Evolutionary conservation across 2,888 invertebrate genomes (phyloP), one percentile per base, ranked within the genome.

Genomic region (Tipula helvola): DNA sequence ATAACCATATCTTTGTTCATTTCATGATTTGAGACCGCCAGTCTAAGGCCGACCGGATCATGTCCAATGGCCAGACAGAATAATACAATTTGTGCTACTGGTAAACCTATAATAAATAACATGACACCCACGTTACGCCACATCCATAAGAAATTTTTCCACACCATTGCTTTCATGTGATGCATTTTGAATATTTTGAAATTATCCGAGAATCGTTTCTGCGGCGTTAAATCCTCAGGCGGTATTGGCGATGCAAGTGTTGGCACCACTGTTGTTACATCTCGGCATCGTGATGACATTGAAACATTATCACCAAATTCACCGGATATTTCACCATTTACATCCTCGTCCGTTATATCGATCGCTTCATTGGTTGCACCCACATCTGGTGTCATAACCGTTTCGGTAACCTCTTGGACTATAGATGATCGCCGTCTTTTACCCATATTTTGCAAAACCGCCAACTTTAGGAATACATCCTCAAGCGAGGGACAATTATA

Each of bases 61-160:
- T 96, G 96, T n/a, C 97, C 97, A 89, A 97, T 96, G 16, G 97
- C 96, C 86, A 96, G 91, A 90, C 97, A 98, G 92, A 98, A 98
- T 85, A 98, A 92, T 36, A 97, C 92, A 89, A 96, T 97, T 92
- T 98, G 97, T 1, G 95, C 93, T 2, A 97, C 94, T 0, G 98
- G 98, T 86, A 98, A 92, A 13, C 96, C 95, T 88, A 97, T 94
- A 88, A 98, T 95, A 91, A 98, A 98, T 85, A 95, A 91, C 93
- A 98, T 94, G 52, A 97, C 94, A 0, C 10, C 86, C 4, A 95
- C 94, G 91, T 97, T 97, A 89, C 97, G 93, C 92, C 96, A 95
- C 93, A 97, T 95, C 94, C 96, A 96, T 86, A 97, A 92, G 89
- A 96, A 95, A 90, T 97, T 97, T 91, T 97, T 97, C 96, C 97